phyloP scores from a whole-genome alignment of 1,140 invertebrate species.

The Diachasma alloeum region DNA sequence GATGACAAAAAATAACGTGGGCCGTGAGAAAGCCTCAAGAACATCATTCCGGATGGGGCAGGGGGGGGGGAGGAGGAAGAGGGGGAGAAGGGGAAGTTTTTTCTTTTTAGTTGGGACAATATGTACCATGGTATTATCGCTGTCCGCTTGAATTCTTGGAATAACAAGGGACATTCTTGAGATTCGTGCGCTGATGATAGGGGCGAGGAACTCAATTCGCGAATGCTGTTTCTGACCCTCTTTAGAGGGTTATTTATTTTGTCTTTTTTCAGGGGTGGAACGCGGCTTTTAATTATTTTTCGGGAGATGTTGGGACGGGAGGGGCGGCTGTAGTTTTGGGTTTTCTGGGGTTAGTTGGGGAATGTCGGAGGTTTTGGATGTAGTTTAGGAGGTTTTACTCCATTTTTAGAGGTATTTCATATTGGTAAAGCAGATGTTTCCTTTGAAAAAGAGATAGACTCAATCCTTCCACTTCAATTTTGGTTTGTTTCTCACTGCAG shows the following conservation, averaged over 20 bases:
- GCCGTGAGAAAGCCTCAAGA: neutral
- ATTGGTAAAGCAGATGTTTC: too few relatives aligned
- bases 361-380: neutral
- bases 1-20: conserved; percentile 8
- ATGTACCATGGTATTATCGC: neutral
- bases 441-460: too few relatives aligned
- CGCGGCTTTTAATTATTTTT: neutral
- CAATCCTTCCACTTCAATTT: too few relatives aligned
- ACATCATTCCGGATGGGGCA: neutral
- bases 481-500: too few relatives aligned
- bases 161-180: conserved; percentile 4
- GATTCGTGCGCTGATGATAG: neutral
- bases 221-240: neutral
- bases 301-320: neutral
- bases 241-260: neutral
- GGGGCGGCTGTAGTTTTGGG: too few relatives aligned
- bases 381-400: too few relatives aligned
- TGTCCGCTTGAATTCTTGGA: neutral
- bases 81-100: neutral
- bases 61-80: neutral
- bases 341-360: neutral
- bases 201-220: neutral
- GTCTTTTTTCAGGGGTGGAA: neutral
- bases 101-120: neutral
- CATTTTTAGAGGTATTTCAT: too few relatives aligned